Evolutionary conservation across 2,888 invertebrate genomes (phyloP).

Genomic region (Ctenicera cuprea): DNA sequence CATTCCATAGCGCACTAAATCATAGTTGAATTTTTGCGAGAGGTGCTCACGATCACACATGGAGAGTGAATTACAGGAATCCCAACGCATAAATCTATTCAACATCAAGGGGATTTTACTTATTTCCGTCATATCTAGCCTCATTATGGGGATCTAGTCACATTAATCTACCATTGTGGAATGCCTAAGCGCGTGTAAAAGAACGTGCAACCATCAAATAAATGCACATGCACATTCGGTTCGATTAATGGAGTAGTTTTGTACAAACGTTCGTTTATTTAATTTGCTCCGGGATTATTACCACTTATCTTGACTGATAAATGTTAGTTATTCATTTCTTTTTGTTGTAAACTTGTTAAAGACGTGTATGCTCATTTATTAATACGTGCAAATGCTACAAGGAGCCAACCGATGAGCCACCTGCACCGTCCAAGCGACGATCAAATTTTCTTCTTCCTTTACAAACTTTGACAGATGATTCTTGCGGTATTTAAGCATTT

Average conservation of each 20-base stretch:
- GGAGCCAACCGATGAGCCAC: background rate
- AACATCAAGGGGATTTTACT: slow-evolving; percentile 43
- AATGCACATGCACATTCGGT: slow-evolving; percentile 28
- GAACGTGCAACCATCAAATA: slow-evolving; percentile 30
- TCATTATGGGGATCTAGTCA: slow-evolving; percentile 54
- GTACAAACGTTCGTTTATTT: slow-evolving; percentile 33
- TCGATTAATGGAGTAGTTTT: slow-evolving; percentile 37
- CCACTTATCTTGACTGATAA: slow-evolving; percentile 32
- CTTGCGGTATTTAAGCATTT: too few species aligned
- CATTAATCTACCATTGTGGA: slow-evolving; percentile 52
- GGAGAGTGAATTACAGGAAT: slow-evolving; percentile 48
- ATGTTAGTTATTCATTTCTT: slow-evolving; percentile 30
- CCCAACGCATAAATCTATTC: slow-evolving; percentile 52
- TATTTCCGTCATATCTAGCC: slow-evolving; percentile 56
- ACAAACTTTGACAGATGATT: background rate
- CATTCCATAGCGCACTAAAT: slow-evolving; percentile 36
- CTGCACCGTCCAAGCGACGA: slow-evolving; percentile 10
- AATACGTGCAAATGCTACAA: slow-evolving; percentile 31
- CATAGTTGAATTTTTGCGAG: slow-evolving; percentile 37
- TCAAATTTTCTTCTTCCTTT: background rate
- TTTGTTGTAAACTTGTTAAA: slow-evolving; percentile 29
- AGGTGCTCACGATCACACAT: slow-evolving; percentile 39
- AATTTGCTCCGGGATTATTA: slow-evolving; percentile 32
- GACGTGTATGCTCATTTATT: slow-evolving; percentile 34
- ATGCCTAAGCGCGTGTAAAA: slow-evolving; percentile 30